Evolutionary conservation across 2,888 invertebrate species (phyloP), one percentile per base, ranked within the genome.

Genomic region (Elgonia sp.): DNA sequence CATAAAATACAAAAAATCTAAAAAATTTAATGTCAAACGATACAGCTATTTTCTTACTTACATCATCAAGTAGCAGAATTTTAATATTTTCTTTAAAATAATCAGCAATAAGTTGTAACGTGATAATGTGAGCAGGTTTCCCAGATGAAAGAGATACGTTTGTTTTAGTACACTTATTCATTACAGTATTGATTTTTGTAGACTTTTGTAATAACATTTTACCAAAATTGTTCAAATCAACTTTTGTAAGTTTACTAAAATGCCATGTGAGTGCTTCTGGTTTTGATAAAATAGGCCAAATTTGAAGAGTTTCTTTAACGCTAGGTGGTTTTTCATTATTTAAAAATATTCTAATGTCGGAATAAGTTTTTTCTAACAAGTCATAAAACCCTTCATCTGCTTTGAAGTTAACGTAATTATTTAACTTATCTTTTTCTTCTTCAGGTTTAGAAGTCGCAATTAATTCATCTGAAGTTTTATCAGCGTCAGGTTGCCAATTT

Each of bases 261-360:
- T 79, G 79, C 79, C 67, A 79, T 42, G 14, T 29, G 8, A 69
- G 10, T 6, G 29, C 57, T n/a, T 5, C 14, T 18, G 29, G 39
- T 14, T 69, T 57, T 16, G 69, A 79, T 9, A 77, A 40, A 16
- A 79, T 79, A 10, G 79, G 79, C 69, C 69, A 77, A 55, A 67
- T 67, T 10, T 65, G 53, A 21, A 37, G 16, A 2, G 67, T 67
- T 4, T 65, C 8, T 16, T n/a, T 9, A 9, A 40, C 70, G 1
- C 18, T 3, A 16, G 80, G 80, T 9, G 42, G 12, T 18, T 57
- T 37, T 12, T 21, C 16, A 12, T 53, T n/a, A 60, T 80, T 70
- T 37, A 80, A 20, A 70, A 60, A 70, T 1, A 10, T 7, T 14
- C 70, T 20, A 40, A 80, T 50, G 1, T 39, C 10, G 57, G 12